These are phyloP conservation scores for Drosophila anomelani DNA, from an alignment of 2,888 invertebrate genomes.

Conservation along the genomic window DNA sequence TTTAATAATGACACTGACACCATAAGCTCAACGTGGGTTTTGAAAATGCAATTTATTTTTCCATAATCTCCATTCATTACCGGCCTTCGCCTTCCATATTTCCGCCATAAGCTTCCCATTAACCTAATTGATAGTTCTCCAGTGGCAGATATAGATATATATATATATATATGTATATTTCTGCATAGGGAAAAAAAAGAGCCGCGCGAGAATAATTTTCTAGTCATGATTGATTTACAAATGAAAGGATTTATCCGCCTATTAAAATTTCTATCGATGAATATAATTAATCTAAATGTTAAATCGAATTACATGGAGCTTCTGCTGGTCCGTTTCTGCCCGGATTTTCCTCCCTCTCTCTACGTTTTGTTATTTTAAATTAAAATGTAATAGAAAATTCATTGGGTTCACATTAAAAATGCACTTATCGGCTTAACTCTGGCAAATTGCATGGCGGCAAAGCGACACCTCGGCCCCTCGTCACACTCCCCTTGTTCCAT, in stretches of 20 bases:
- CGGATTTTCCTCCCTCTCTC: conserved; percentile 1
- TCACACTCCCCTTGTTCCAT: background rate
- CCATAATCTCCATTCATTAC: conserved; percentile 39
- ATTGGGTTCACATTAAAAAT: conserved; percentile 77
- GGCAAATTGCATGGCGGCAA: conserved; percentile 64
- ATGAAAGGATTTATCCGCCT: conserved; percentile 59
- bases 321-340: conserved; percentile 26
- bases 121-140: conserved; percentile 71
- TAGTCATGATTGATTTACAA: conserved; percentile 68
- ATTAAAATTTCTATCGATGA: conserved; percentile 65
- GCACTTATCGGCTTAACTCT: conserved; percentile 78
- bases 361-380: conserved; percentile 71
- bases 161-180: background rate
- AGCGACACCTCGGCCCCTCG: conserved; percentile 14
- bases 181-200: conserved; percentile 18
- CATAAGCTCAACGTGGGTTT: conserved; percentile 8
- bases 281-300: conserved; percentile 78
- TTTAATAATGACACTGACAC: conserved; percentile 2
- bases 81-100: conserved; percentile 28
- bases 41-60: conserved; percentile 37
- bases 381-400: conserved; percentile 80
- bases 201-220: conserved; percentile 36
- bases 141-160: conserved; percentile 11
- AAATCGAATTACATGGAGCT: conserved; percentile 68
- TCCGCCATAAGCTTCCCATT: conserved; percentile 43